Percentiles rank a stretch among this genome's conserved stretches.
phyloP scores from a whole-genome alignment of 2,888 invertebrate genomes.

The Caprella mutica region DNA sequence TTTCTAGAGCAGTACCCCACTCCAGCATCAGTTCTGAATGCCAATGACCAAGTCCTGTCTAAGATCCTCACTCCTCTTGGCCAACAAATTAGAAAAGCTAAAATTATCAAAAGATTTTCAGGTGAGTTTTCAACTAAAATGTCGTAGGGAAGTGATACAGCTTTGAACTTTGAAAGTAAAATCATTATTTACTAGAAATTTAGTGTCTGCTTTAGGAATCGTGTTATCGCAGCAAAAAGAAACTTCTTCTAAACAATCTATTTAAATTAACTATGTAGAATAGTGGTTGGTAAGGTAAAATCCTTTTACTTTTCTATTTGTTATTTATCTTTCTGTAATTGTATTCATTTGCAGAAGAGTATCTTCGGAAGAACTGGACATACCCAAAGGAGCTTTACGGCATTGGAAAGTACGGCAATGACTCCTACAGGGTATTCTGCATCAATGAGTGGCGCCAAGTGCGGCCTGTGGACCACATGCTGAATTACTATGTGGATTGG shows the following conservation, averaged over 20 bases:
- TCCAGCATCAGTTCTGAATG: slow-evolving; percentile 48
- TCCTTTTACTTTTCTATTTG: no score
- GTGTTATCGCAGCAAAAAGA: no score
- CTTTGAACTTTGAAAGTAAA: no score
- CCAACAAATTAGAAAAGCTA: slow-evolving; percentile 48
- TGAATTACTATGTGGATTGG: slow-evolving; percentile 42
- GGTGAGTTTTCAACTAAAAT: slow-evolving; percentile 35
- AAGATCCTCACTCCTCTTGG: slow-evolving; percentile 51
- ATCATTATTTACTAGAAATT: no score
- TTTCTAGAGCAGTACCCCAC: slow-evolving; percentile 52
- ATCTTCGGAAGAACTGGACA: slow-evolving; percentile 53
- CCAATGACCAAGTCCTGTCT: slow-evolving; percentile 47
- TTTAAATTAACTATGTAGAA: no score
- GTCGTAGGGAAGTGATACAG: no score
- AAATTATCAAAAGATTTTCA: slow-evolving; percentile 45
- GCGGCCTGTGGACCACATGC: slow-evolving; percentile 41
- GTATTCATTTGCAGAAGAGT: slow-evolving; percentile 54
- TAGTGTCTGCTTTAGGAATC: no score
- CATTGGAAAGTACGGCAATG: slow-evolving; percentile 58
- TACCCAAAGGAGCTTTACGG: slow-evolving; percentile 55
- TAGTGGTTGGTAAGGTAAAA: no score
- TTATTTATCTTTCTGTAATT: no score
- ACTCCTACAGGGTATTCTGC: slow-evolving; percentile 58
- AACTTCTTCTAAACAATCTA: no score
- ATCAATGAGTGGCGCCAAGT: slow-evolving; percentile 49